Evolutionary conservation across 2,888 invertebrate genomes (phyloP).

Genomic region (Nemoura dubitans): DNA sequence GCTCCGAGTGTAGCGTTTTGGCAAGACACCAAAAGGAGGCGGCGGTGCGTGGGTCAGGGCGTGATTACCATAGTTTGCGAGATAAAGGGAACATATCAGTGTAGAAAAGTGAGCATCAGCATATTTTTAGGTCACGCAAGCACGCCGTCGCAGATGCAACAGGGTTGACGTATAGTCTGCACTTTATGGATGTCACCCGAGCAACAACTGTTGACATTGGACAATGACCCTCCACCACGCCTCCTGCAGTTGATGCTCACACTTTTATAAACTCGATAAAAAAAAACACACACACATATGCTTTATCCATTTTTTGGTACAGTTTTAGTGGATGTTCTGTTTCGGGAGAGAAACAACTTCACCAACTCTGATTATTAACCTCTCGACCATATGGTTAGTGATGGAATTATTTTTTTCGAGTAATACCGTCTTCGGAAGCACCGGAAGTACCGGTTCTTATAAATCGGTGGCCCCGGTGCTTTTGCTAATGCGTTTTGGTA

Average conservation of each 20-base stretch:
- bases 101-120: constrained; percentile 20
- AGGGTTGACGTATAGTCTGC: constrained; percentile 16
- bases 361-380: too few species aligned
- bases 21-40: neutral
- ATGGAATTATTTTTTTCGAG: too few species aligned
- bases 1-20: neutral
- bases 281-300: too few species aligned
- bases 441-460: too few species aligned
- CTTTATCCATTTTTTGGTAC: neutral
- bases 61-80: neutral
- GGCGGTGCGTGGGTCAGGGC: neutral
- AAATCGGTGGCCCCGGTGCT: too few species aligned
- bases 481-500: too few species aligned
- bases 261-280: neutral
- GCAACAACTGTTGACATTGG: constrained; percentile 9
- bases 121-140: constrained; percentile 26
- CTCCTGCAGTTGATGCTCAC: neutral
- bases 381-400: too few species aligned
- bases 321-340: neutral
- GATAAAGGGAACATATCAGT: constrained; percentile 20
- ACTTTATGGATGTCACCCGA: constrained; percentile 9
- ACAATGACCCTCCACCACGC: constrained; percentile 1
- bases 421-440: too few species aligned
- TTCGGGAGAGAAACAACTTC: neutral
- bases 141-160: constrained; percentile 1